Conservation (phyloP, 2,888 invertebrate genomes). For the Sturmia bella region DNA sequence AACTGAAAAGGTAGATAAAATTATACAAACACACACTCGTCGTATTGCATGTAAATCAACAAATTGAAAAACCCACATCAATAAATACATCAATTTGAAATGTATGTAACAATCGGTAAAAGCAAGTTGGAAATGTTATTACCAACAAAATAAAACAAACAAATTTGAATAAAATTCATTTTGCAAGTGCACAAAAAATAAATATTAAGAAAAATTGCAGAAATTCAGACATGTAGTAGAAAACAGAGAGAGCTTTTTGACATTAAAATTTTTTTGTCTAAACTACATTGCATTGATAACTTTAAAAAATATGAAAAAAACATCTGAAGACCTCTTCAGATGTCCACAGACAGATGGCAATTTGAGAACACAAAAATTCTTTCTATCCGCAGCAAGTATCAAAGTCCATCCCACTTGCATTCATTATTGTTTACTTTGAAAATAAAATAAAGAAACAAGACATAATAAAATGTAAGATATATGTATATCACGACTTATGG, state of each 20-base stretch:
- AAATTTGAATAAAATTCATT: constrained; percentile 37
- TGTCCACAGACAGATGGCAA: constrained; percentile 47
- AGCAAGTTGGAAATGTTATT: constrained; percentile 33
- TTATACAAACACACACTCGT: constrained; percentile 2
- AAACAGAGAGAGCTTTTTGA: no score
- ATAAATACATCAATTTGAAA: constrained; percentile 42
- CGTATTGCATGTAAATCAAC: no score
- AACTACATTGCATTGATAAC: not conserved
- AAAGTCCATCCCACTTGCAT: constrained; percentile 14
- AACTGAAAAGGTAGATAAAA: constrained; percentile 20
- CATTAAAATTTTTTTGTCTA: constrained; percentile 21
- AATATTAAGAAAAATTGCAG: not conserved
- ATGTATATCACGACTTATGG: constrained; percentile 62
- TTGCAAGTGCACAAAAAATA: constrained; percentile 20
- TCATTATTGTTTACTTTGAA: constrained; percentile 1
- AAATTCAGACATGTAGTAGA: not conserved
- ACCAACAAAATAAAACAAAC: constrained; percentile 28
- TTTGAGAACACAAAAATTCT: not conserved
- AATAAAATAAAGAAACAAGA: not conserved
- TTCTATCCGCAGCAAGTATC: constrained; percentile 5
- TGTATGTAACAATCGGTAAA: constrained; percentile 32
- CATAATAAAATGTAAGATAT: constrained; percentile 55
- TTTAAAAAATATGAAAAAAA: constrained; percentile 2
- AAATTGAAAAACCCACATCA: not conserved
- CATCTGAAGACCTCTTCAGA: constrained; percentile 41